A percentile compares a stretch with the other conserved stretches of the same genome.
These are phyloP conservation scores for Eurypyga helias DNA, from an alignment of 2,113 vertebrate species.

Conservation along the genomic window DNA sequence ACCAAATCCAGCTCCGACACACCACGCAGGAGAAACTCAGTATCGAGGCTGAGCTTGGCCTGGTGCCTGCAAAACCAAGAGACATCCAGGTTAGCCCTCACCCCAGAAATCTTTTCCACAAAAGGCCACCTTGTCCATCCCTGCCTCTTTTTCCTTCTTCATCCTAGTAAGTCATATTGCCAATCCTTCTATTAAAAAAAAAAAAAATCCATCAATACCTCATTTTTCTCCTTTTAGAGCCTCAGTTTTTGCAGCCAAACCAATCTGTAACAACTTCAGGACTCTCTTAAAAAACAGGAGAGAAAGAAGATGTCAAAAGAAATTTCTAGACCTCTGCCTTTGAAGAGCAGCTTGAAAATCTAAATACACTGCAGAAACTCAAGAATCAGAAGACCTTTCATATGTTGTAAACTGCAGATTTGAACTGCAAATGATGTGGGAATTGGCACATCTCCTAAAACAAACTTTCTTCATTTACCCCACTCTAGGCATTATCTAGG, in stretches of 20 bases:
- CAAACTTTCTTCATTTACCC: not conserved
- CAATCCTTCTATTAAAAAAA: not conserved
- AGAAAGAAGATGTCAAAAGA: not conserved
- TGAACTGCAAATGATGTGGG: not conserved
- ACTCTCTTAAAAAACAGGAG: not conserved
- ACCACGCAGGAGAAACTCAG: slow-evolving; percentile 47
- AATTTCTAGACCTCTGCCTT: not conserved
- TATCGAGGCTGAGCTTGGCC: slow-evolving; percentile 56
- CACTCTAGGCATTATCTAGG: not conserved
- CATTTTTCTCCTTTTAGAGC: not conserved
- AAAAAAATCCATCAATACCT: not conserved
- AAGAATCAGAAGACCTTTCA: not conserved
- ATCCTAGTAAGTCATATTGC: not conserved
- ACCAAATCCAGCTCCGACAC: slow-evolving; percentile 69
- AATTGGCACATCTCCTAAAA: not conserved
- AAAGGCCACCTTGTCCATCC: not conserved
- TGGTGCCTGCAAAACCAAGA: slow-evolving; percentile 67
- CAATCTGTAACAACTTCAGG: not conserved
- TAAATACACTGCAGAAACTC: not conserved
- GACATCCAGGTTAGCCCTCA: not conserved
- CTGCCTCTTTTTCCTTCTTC: not conserved
- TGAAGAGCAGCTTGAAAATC: not conserved
- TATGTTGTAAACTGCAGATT: not conserved
- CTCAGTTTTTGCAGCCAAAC: not conserved
- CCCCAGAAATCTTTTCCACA: not conserved